Evolutionary conservation across 1,140 invertebrate species (phyloP).

Genomic region (Tetragnatha versicolor): DNA sequence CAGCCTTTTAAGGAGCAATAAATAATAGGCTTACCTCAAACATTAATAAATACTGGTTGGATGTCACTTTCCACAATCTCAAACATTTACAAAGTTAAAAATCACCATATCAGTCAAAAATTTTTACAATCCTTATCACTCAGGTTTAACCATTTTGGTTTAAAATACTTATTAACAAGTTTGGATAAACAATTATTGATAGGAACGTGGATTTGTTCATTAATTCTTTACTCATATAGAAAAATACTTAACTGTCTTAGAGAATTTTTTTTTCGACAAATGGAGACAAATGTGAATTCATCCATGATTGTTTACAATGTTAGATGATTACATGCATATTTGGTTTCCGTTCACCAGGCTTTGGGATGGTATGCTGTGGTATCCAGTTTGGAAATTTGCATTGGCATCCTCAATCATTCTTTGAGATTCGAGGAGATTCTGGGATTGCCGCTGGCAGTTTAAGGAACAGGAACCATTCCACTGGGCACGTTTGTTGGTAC

Average conservation of each 20-base stretch:
- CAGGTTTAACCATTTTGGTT: too few relatives aligned
- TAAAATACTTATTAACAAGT: too few relatives aligned
- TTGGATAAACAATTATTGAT: constrained; percentile 2
- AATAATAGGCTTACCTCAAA: constrained; percentile 35
- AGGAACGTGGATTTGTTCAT: constrained; percentile 29
- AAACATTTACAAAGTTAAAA: too few relatives aligned
- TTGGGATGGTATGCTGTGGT: constrained; percentile 2
- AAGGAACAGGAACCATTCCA: constrained; percentile 49
- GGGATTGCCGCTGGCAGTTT: constrained; percentile 13
- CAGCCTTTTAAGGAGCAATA: constrained; percentile 22
- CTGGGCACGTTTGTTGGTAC: constrained; percentile 43
- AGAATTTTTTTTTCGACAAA: background rate
- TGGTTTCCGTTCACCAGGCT: constrained; percentile 20
- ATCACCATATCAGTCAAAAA: too few relatives aligned
- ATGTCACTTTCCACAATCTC: too few relatives aligned
- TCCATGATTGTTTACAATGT: background rate
- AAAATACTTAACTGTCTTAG: constrained; percentile 4
- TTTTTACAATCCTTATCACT: too few relatives aligned
- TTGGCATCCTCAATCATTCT: constrained; percentile 16
- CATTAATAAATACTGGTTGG: constrained; percentile 15
- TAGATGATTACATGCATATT: background rate
- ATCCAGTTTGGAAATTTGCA: constrained; percentile 12
- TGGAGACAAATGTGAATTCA: constrained; percentile 5
- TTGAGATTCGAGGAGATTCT: background rate
- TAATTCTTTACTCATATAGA: constrained; percentile 9